Evolutionary conservation across 2,113 vertebrate genomes (phyloP).

Genomic region (Fregetta grallaria): DNA sequence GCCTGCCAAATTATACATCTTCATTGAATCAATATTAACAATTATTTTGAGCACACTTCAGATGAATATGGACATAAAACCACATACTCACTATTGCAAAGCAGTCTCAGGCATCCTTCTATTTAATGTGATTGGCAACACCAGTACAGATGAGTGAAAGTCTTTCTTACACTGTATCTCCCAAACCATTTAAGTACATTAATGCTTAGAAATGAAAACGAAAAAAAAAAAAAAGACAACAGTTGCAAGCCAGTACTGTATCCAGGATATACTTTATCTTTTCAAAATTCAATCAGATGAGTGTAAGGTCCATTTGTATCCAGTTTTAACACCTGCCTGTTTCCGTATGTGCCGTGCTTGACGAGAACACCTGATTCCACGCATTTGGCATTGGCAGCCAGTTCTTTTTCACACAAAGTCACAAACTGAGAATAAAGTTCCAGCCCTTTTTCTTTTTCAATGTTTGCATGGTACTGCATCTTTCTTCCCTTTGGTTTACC

Average conservation of each 20-base stretch:
- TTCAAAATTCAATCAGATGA: conserved; percentile 91
- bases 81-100: neutral
- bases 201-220: neutral
- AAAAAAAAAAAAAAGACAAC: neutral
- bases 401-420: conserved; percentile 80
- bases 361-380: conserved; percentile 68
- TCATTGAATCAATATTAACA: neutral
- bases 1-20: neutral
- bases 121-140: neutral
- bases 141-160: neutral
- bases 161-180: neutral
- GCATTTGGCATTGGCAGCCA: conserved; percentile 73
- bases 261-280: neutral
- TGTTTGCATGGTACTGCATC: conserved; percentile 95
- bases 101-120: neutral
- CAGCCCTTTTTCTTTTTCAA: conserved; percentile 86
- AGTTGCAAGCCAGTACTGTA: neutral
- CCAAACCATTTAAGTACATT: neutral
- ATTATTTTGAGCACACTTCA: neutral
- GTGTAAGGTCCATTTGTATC: conserved; percentile 95
- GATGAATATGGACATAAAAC: neutral
- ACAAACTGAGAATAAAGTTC: conserved; percentile 85
- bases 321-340: conserved; percentile 89
- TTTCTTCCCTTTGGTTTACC: conserved; percentile 84
- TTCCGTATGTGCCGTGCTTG: conserved; percentile 89